These are phyloP conservation scores for Babylonia areolata DNA, from an alignment of 1,140 invertebrate species.

Conservation along the genomic window DNA sequence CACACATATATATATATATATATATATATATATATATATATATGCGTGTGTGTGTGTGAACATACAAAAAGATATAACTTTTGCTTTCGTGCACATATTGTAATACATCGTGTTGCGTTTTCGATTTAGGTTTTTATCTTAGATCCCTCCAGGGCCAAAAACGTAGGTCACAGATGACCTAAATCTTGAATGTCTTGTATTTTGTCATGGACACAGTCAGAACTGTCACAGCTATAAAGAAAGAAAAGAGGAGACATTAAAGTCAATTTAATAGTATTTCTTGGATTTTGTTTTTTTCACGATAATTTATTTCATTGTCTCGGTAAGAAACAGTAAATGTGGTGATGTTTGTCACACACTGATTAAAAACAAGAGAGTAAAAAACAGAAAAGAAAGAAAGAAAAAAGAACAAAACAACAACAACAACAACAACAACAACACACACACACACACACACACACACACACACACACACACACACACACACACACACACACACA, in stretches of 20 bases:
- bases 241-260: no score
- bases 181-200: no score
- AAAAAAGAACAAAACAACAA: neutral
- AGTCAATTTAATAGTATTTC: no score
- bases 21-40: neutral
- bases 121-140: neutral
- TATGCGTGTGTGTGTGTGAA: no score
- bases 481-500: neutral
- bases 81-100: neutral
- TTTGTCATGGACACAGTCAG: no score
- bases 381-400: neutral
- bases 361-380: neutral
- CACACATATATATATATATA: neutral
- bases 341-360: neutral
- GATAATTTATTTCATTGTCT: no score
- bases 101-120: neutral
- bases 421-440: neutral
- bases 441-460: neutral
- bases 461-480: slow-evolving; percentile 8
- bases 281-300: no score
- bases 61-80: no score
- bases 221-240: no score
- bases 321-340: neutral
- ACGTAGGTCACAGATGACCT: no score
- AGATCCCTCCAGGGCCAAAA: neutral